Evolutionary conservation across 2,888 invertebrate genomes (phyloP).

Genomic region (Netelia inedita): DNA sequence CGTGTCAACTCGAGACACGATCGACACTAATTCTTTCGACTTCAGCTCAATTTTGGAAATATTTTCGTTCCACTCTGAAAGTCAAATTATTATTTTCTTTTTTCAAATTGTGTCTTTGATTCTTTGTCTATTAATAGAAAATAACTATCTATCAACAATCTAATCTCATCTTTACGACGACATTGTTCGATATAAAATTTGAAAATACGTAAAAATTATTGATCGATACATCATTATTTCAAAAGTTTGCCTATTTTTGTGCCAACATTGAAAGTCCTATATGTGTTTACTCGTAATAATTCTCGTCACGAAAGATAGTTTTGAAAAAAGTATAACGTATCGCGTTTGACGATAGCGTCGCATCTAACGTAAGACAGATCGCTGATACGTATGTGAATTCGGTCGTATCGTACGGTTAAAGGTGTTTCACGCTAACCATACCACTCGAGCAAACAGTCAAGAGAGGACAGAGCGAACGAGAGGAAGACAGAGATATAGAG

Average conservation of each 20-base stretch:
- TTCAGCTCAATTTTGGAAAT: background rate
- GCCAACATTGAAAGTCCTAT: background rate
- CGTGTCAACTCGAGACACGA: background rate
- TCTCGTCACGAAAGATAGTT: constrained; percentile 10
- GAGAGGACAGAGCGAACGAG: too few species aligned
- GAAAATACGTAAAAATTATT: too few species aligned
- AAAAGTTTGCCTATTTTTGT: background rate
- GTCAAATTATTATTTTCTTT: too few species aligned
- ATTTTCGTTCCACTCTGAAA: too few species aligned
- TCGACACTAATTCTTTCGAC: background rate
- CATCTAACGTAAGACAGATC: constrained; percentile 36
- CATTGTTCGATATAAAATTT: too few species aligned
- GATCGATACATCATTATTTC: background rate
- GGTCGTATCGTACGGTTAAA: background rate
- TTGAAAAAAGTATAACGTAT: constrained; percentile 20
- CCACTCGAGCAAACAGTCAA: background rate
- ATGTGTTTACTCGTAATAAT: background rate
- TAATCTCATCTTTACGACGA: background rate
- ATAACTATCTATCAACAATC: background rate
- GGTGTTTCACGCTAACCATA: background rate
- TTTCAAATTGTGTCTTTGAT: too few species aligned
- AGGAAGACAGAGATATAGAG: background rate
- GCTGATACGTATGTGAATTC: constrained; percentile 26
- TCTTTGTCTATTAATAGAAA: background rate
- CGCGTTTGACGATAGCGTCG: constrained; percentile 22